These are phyloP conservation scores for Dryobotodes eremita DNA, from an alignment of 2,888 invertebrate species.

Conservation along the genomic window DNA sequence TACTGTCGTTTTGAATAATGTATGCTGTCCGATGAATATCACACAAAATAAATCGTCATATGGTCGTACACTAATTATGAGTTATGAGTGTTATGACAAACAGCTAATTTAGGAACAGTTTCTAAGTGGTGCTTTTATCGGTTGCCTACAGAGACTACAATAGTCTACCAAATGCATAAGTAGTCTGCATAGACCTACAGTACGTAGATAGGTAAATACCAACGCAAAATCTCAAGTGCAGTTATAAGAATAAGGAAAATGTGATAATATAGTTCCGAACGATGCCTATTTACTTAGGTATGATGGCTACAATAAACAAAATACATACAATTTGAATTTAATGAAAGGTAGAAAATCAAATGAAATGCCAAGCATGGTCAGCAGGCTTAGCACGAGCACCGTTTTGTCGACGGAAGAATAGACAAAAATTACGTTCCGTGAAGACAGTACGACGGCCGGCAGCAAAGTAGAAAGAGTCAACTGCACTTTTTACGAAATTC, in stretches of 20 bases:
- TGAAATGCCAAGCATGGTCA: neutral
- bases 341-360: neutral
- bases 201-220: neutral
- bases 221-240: slow-evolving; percentile 15
- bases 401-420: no score
- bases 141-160: neutral
- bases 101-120: slow-evolving; percentile 69
- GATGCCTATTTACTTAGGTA: neutral
- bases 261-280: slow-evolving; percentile 24
- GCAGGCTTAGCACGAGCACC: no score
- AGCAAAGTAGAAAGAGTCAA: no score
- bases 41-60: neutral
- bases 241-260: slow-evolving; percentile 42
- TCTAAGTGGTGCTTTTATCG: neutral
- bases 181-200: neutral
- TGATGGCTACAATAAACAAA: neutral
- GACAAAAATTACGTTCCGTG: no score
- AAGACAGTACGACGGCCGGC: no score
- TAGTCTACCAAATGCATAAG: neutral
- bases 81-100: slow-evolving; percentile 57
- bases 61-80: slow-evolving; percentile 12
- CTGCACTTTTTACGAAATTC: no score
- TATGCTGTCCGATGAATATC: neutral
- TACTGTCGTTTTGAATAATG: neutral
- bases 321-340: neutral